Conservation (phyloP, 2,797 vertebrate genomes). For the Phrynocephalus forsythii region DNA sequence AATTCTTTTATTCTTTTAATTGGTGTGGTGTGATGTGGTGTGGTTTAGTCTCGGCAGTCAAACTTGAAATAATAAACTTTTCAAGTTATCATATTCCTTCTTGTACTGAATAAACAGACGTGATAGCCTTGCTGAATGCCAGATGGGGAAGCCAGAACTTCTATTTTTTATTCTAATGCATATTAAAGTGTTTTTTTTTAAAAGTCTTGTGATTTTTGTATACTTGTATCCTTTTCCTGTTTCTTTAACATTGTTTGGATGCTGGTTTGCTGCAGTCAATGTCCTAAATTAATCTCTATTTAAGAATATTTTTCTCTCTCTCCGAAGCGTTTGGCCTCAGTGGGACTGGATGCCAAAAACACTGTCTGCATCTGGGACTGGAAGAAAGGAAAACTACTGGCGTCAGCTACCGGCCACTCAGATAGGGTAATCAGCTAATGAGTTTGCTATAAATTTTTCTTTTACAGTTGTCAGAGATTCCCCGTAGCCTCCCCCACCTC, state of each 20-base stretch:
- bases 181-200: not conserved
- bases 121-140: not conserved
- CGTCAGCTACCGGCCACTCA: constrained; percentile 92
- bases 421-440: constrained; percentile 85
- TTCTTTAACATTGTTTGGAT: constrained; percentile 27
- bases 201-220: constrained; percentile 19
- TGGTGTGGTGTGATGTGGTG: too few relatives aligned
- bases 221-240: not conserved
- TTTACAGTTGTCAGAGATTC: not conserved
- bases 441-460: constrained; percentile 28
- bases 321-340: constrained; percentile 87
- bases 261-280: not conserved
- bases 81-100: not conserved
- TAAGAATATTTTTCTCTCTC: constrained; percentile 57
- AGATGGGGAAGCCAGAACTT: not conserved
- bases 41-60: too few relatives aligned
- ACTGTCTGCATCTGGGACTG: constrained; percentile 97
- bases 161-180: not conserved
- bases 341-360: constrained; percentile 96
- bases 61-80: not conserved
- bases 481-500: not conserved
- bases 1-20: too few relatives aligned
- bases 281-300: constrained; percentile 39
- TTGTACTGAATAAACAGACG: not conserved
- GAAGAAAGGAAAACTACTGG: constrained; percentile 91